phyloP scores from a whole-genome alignment of 2,888 invertebrate genomes.

The Parnassius glacialis region DNA sequence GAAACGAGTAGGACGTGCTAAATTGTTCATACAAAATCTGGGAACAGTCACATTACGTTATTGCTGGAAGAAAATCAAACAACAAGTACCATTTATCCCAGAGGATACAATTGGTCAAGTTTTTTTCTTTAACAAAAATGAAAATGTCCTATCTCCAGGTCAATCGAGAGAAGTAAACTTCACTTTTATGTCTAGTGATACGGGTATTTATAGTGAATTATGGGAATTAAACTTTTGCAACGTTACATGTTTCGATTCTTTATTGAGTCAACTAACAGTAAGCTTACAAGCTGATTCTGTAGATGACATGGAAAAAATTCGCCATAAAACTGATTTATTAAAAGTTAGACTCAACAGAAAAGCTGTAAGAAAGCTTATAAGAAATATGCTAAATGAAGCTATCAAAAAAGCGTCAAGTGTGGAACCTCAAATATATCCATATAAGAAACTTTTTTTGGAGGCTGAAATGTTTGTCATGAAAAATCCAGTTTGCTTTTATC shows the following conservation, averaged over 20 bases:
- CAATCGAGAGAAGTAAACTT: constrained; percentile 64
- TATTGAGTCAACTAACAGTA: constrained; percentile 50
- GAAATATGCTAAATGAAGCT: constrained; percentile 43
- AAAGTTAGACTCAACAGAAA: constrained; percentile 48
- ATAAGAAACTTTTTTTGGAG: constrained; percentile 61
- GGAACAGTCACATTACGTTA: constrained; percentile 73
- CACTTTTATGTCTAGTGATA: constrained; percentile 65
- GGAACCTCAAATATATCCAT: constrained; percentile 57
- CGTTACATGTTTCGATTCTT: constrained; percentile 53
- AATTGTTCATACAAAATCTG: constrained; percentile 69
- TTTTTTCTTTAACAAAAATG: constrained; percentile 82
- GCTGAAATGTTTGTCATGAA: constrained; percentile 66
- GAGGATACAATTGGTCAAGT: constrained; percentile 55
- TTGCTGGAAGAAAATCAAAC: constrained; percentile 70
- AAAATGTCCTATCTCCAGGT: constrained; percentile 74
- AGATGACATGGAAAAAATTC: constrained; percentile 45
- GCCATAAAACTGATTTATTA: constrained; percentile 43
- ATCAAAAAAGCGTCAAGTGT: constrained; percentile 44
- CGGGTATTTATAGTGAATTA: constrained; percentile 63
- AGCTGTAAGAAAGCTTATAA: constrained; percentile 44
- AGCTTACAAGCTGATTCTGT: constrained; percentile 59
- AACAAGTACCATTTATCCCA: constrained; percentile 51
- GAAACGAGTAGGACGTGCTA: constrained; percentile 54
- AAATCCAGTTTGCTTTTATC: constrained; percentile 69
- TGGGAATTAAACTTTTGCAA: constrained; percentile 77